Conservation (phyloP, 2,113 vertebrate genomes). For the Dipodomys stephensi region DNA sequence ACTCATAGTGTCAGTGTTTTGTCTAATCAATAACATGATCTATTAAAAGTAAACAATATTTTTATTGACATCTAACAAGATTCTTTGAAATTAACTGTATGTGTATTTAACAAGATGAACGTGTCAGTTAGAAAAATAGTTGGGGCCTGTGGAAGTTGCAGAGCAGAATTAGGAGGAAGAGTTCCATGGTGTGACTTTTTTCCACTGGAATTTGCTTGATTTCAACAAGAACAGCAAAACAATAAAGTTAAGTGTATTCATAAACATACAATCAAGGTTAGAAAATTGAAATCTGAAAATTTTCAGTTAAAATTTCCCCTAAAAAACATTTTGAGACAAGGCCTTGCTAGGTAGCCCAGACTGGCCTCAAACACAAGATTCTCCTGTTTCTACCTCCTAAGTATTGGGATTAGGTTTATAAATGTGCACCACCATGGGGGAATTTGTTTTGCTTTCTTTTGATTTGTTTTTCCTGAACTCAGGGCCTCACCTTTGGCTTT, state of each 20-base stretch:
- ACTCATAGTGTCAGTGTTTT: background rate
- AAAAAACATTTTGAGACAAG: background rate
- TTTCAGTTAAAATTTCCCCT: constrained; percentile 43
- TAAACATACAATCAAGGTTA: constrained; percentile 55
- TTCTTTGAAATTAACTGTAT: constrained; percentile 30
- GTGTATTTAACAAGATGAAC: constrained; percentile 39
- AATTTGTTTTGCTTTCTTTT: too few relatives aligned
- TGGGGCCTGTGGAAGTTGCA: background rate
- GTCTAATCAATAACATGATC: background rate
- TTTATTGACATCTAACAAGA: constrained; percentile 35
- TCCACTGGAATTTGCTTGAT: constrained; percentile 40
- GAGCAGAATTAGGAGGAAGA: background rate
- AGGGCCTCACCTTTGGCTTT: too few relatives aligned
- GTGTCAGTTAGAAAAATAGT: constrained; percentile 39
- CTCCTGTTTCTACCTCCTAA: background rate
- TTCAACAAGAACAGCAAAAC: constrained; percentile 55
- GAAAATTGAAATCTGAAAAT: constrained; percentile 51
- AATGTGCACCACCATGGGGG: background rate
- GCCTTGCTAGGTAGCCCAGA: background rate
- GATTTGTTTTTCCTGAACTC: too few relatives aligned
- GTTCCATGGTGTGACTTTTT: background rate
- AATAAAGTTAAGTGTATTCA: background rate
- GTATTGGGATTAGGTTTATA: background rate
- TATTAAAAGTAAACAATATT: constrained; percentile 41
- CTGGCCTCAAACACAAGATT: background rate